A percentile compares a stretch with the other conserved stretches of the same genome.
These are phyloP conservation scores for Acleris emargana DNA, from an alignment of 2,888 invertebrate species.

Conservation along the genomic window DNA sequence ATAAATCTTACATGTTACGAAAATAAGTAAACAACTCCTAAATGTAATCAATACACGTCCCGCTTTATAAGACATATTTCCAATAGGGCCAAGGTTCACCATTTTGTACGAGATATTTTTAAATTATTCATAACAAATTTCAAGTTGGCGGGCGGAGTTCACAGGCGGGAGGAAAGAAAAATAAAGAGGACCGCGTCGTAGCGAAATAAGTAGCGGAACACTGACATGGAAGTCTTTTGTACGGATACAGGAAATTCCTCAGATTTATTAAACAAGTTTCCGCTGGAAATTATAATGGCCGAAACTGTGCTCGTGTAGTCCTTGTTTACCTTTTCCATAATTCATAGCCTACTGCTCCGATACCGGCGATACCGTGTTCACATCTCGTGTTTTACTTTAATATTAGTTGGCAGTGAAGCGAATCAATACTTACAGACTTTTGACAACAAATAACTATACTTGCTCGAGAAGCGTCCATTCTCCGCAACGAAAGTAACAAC, in stretches of 20 bases:
- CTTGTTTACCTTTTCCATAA: constrained; percentile 25
- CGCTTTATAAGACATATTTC: constrained; percentile 40
- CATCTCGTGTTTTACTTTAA: constrained; percentile 7
- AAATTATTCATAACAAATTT: constrained; percentile 77
- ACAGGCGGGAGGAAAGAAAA: constrained; percentile 58
- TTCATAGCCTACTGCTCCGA: constrained; percentile 11
- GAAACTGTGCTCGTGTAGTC: constrained; percentile 24
- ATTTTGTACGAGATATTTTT: constrained; percentile 62
- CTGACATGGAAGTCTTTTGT: constrained; percentile 60
- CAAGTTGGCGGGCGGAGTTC: constrained; percentile 63
- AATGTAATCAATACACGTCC: constrained; percentile 36
- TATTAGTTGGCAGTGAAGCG: not conserved
- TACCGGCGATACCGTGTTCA: not conserved
- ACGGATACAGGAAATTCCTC: constrained; percentile 49
- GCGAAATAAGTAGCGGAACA: constrained; percentile 61
- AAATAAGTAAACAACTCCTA: constrained; percentile 16
- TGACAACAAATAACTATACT: constrained; percentile 23
- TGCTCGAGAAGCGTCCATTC: constrained; percentile 1
- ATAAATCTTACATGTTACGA: constrained; percentile 11
- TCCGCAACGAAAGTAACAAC: constrained; percentile 18
- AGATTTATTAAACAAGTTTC: constrained; percentile 59
- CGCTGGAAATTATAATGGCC: constrained; percentile 54
- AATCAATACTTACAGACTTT: constrained; percentile 3
- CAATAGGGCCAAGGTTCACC: constrained; percentile 46
- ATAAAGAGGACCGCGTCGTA: constrained; percentile 57